These are phyloP conservation scores for Podiceps cristatus DNA, from an alignment of 2,113 vertebrate species.

Conservation along the genomic window DNA sequence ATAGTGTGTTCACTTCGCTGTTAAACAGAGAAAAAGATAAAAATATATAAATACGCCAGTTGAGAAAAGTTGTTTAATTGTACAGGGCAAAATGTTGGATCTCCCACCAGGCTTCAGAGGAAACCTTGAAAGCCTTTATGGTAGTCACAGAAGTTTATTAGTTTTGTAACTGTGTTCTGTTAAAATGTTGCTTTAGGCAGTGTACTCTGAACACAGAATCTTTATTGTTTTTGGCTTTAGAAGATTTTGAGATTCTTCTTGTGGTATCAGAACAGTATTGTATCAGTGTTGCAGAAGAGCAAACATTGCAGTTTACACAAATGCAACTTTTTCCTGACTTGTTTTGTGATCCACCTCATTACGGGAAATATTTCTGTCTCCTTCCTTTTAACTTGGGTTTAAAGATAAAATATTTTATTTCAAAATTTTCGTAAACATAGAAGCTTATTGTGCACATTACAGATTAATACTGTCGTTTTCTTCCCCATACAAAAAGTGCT, in stretches of 20 bases:
- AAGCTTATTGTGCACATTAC: not conserved
- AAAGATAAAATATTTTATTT: not conserved
- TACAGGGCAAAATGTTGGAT: not conserved
- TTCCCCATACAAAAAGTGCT: not conserved
- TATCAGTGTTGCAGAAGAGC: not conserved
- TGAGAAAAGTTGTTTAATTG: not conserved
- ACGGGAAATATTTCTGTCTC: not conserved
- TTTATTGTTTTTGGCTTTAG: not conserved
- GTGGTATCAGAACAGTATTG: not conserved
- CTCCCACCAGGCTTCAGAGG: not conserved
- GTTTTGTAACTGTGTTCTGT: not conserved
- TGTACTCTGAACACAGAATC: not conserved
- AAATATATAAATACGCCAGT: not conserved
- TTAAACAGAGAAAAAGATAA: not conserved
- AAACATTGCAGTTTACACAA: not conserved
- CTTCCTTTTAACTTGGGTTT: not conserved
- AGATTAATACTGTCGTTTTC: rapidly evolving
- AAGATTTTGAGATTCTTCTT: not conserved
- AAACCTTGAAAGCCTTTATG: not conserved
- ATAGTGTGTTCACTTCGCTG: not conserved
- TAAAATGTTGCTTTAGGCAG: not conserved
- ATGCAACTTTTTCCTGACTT: rapidly evolving
- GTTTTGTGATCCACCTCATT: not conserved
- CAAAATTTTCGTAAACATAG: rapidly evolving
- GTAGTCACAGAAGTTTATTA: not conserved